phyloP scores from a whole-genome alignment of 2,797 vertebrate genomes.

The Melanotaenia boesemani region DNA sequence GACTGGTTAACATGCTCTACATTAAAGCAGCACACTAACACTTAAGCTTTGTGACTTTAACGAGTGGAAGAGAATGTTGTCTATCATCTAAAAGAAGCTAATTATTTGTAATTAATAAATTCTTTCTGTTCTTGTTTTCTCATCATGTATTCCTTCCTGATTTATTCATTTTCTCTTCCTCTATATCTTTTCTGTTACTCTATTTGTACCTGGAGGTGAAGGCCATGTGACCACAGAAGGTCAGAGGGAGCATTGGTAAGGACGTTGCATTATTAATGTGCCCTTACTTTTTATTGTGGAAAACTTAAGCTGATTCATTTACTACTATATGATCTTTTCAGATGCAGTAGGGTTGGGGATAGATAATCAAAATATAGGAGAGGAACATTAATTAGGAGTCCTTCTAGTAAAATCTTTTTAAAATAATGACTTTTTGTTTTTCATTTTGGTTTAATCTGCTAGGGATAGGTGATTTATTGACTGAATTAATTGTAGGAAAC shows the following conservation, averaged over 20 bases:
- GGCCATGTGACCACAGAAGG: not conserved
- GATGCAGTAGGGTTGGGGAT: no score
- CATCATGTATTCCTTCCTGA: not conserved
- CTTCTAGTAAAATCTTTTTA: no score
- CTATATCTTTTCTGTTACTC: no score
- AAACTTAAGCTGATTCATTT: not conserved
- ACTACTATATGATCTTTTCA: no score
- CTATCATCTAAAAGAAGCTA: no score
- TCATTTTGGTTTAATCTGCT: no score
- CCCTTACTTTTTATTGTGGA: not conserved
- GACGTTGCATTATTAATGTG: constrained; percentile 10
- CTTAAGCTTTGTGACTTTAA: not conserved
- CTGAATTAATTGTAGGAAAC: no score
- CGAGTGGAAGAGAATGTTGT: not conserved
- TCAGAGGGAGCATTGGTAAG: not conserved
- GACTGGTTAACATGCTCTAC: constrained; percentile 46
- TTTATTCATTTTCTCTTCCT: not conserved
- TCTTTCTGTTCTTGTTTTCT: not conserved
- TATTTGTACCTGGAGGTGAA: constrained; percentile 9
- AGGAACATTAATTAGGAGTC: no score
- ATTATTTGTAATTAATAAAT: no score
- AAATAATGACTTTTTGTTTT: no score
- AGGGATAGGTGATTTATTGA: no score
- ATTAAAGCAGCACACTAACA: constrained; percentile 41
- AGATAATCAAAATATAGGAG: no score